A percentile compares a stretch with the other conserved stretches of the same genome.
Evolutionary conservation across 2,888 invertebrate species (phyloP).

Genomic region (Operophtera brumata): DNA sequence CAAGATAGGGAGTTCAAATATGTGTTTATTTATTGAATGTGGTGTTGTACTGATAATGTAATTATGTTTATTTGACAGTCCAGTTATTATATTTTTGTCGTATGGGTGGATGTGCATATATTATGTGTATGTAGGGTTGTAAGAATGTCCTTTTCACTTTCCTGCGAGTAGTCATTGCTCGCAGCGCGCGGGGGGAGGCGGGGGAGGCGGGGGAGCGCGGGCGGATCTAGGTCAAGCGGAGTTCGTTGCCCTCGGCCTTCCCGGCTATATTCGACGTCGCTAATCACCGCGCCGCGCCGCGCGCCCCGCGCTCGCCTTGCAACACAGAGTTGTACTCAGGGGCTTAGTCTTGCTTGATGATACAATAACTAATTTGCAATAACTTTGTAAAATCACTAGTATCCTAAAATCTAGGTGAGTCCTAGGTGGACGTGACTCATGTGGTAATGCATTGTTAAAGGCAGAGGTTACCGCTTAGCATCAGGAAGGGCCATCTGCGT

Average conservation of each 20-base stretch:
- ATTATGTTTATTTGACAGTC: conserved; percentile 3
- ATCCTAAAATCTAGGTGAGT: no score
- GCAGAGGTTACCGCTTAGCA: no score
- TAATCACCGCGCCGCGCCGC: conserved; percentile 59
- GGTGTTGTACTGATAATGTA: conserved; percentile 15
- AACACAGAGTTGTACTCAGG: conserved; percentile 50
- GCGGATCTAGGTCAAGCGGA: conserved; percentile 77
- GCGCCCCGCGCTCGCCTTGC: conserved; percentile 37
- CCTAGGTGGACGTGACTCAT: no score
- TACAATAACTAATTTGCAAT: no score
- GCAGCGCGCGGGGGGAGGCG: conserved; percentile 30
- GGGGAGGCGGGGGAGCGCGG: conserved; percentile 42
- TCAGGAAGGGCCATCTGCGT: no score
- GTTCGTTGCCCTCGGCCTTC: conserved; percentile 81
- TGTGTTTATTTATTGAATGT: conserved; percentile 17
- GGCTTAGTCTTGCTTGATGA: not conserved
- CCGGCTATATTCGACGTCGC: conserved; percentile 77
- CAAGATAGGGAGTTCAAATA: conserved; percentile 16
- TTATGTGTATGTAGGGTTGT: conserved; percentile 37
- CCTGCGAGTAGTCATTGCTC: conserved; percentile 45
- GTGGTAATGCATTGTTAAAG: no score
- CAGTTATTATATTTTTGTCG: conserved; percentile 15
- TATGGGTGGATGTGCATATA: conserved; percentile 25
- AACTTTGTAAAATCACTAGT: no score
- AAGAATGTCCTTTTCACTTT: conserved; percentile 73